Conservation (phyloP, 2,113 vertebrate genomes). For the Sceloporus tristichus region DNA sequence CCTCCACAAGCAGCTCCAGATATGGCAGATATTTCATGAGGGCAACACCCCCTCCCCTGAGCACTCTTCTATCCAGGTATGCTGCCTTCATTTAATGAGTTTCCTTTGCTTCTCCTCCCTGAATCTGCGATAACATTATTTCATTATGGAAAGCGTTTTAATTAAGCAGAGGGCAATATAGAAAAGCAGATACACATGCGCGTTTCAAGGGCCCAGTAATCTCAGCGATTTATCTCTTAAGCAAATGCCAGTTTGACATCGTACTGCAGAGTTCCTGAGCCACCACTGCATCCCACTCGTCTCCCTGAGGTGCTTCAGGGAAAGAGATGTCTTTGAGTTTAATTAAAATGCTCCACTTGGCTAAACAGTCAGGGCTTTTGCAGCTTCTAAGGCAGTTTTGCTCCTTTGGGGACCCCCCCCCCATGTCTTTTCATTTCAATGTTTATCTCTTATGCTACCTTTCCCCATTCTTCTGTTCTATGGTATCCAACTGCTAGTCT, state of each 20-base stretch:
- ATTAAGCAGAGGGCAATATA: conserved; percentile 34
- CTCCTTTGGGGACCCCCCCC: not conserved
- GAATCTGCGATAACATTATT: conserved; percentile 42
- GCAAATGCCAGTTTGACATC: conserved; percentile 25
- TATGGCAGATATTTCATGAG: not conserved
- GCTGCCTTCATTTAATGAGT: conserved; percentile 7
- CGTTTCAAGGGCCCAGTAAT: conserved; percentile 18
- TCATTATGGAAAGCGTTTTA: conserved; percentile 45
- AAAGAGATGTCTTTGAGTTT: conserved; percentile 27
- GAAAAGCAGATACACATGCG: conserved; percentile 15
- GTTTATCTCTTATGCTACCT: not conserved
- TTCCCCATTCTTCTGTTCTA: not conserved
- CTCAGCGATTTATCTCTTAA: conserved; percentile 25
- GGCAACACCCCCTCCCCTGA: not conserved
- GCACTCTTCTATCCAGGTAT: conserved; percentile 12
- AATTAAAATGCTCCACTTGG: conserved; percentile 32
- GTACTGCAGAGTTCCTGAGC: conserved; percentile 8
- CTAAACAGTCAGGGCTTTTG: conserved; percentile 27
- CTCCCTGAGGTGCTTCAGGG: not conserved
- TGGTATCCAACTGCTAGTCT: rapidly evolving
- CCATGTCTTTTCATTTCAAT: not conserved
- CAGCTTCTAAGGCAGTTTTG: not conserved
- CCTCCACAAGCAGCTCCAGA: not conserved
- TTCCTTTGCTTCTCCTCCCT: conserved; percentile 27
- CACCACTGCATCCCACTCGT: not conserved